Evolutionary conservation across 2,888 invertebrate species (phyloP).

Genomic region (Hydropsyche betteni): DNA sequence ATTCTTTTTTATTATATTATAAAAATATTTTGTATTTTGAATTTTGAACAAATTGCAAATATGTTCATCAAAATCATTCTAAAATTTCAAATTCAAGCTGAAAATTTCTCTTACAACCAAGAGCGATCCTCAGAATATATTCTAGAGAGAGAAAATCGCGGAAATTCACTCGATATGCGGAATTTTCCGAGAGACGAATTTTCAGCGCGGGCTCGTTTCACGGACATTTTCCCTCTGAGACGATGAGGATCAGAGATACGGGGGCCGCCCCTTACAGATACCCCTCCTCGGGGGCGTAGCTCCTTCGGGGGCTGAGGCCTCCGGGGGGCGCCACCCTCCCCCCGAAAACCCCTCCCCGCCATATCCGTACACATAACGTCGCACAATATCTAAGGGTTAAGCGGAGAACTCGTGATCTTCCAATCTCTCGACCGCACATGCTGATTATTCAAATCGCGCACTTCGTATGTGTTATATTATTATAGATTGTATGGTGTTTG

Average conservation of each 20-base stretch:
- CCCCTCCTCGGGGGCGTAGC: constrained; percentile 32
- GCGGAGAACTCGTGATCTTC: constrained; percentile 29
- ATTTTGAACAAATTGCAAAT: no score
- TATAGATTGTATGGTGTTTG: no score
- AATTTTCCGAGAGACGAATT: constrained; percentile 3
- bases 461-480: background rate
- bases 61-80: no score
- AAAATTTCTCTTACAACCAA: no score
- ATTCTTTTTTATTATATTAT: no score
- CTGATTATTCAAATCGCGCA: constrained; percentile 28
- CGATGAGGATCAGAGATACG: constrained; percentile 46
- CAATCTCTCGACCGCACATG: constrained; percentile 14
- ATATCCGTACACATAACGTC: constrained; percentile 34
- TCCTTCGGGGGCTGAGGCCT: background rate
- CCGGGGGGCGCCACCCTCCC: constrained; percentile 27
- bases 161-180: no score
- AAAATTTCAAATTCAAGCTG: no score
- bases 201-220: constrained; percentile 33
- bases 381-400: constrained; percentile 33
- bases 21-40: no score
- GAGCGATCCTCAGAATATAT: no score
- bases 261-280: constrained; percentile 42
- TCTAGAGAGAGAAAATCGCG: no score
- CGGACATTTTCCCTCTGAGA: constrained; percentile 46
- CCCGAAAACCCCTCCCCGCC: constrained; percentile 27